Base-by-base conservation (phyloP, 1,140 invertebrate species). In the Artemia franciscana region DNA sequence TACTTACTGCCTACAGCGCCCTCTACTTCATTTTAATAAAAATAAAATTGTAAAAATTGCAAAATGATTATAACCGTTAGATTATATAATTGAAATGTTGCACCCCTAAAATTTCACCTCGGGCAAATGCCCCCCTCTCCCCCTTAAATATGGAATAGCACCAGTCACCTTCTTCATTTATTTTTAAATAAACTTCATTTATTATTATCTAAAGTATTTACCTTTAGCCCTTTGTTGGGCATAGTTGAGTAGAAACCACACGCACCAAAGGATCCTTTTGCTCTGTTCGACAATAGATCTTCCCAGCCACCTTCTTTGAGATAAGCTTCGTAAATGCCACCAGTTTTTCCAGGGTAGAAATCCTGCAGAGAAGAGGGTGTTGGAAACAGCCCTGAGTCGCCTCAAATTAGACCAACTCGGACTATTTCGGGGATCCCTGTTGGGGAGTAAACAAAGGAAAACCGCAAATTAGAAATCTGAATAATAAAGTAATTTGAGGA, bases 271-370 rank as follows among this genome's bases (percentile, higher is more conserved):
- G 62, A 60, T 5, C 61, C 23, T 26, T 67, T 66, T 15, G 65
- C 65, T 51, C 61, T 56, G n/a, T 60, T 28, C 21, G 66, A 62
- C 24, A 73, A 60, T 0, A 72, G 23, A n/a, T 67, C 59, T 5
- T 66, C 51, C 72, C 72, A 75, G 9, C 69, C 67, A 57, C 69
- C 39, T 21, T 65, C 57, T 4, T 64, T 60, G 12, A 75, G 63
- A 60, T 73, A 71, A 5, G 65, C 64, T 5, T 67, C 66, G 59
- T 73, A 75, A 61, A 73, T 71, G 9, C 66, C 59, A 28, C 65
- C 63, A 18, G 64, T 60, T 9, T 62, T 64, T 58, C 61, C 61
- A 7, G 68, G 68, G 57, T 60, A 69, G 28, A 67, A 57, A 58
- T 69, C 64, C 66, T 68, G 39, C 21, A 12, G 39, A 51, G 39